These are phyloP conservation scores for Panagrolaimus sp. DNA, from an alignment of 1,140 invertebrate species.

Conservation along the genomic window DNA sequence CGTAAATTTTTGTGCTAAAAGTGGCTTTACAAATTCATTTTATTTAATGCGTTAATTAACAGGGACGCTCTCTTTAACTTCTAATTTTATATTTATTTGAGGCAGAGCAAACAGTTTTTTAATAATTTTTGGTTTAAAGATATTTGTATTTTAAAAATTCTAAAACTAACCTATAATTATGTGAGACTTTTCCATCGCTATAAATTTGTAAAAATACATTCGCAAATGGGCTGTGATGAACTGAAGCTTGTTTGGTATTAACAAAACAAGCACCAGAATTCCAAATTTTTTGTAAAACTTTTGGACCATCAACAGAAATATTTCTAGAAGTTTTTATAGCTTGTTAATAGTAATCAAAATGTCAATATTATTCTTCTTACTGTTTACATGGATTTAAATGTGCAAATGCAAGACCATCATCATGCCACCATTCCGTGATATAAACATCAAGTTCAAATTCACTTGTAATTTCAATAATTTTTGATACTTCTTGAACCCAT, in stretches of 20 bases:
- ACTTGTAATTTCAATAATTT: conserved; percentile 58
- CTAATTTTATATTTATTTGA: no score
- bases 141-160: no score
- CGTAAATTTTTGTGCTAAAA: no score
- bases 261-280: conserved; percentile 57
- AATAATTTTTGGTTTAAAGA: no score
- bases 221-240: conserved; percentile 51
- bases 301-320: conserved; percentile 58
- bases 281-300: conserved; percentile 53
- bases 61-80: no score
- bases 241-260: conserved; percentile 52
- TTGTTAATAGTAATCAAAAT: not conserved
- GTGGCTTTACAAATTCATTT: no score
- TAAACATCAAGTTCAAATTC: conserved; percentile 58
- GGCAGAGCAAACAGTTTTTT: no score
- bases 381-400: conserved; percentile 58
- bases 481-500: conserved; percentile 58
- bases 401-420: conserved; percentile 49
- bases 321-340: conserved; percentile 46
- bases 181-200: conserved; percentile 15
- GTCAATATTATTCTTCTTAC: conserved; percentile 26
- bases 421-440: conserved; percentile 56
- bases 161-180: conserved; percentile 20
- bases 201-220: conserved; percentile 56
- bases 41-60: no score